Percentiles rank a stretch among this genome's conserved stretches.
Conservation (phyloP, 2,888 invertebrate species). For the Ypsolopha sequella region DNA sequence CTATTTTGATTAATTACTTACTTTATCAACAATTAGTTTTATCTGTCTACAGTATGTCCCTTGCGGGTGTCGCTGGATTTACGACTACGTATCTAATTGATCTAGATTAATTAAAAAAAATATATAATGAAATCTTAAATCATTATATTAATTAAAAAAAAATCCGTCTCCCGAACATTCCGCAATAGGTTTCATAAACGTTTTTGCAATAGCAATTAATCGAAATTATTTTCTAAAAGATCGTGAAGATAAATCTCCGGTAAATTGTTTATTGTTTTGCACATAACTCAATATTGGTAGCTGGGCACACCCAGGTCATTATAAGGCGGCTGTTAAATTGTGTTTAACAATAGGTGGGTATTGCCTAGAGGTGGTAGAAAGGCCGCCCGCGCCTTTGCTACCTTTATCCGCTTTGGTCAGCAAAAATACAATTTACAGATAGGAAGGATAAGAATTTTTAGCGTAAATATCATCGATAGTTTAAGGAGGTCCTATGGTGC, state of each 20-base stretch:
- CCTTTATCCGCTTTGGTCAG: too few species aligned
- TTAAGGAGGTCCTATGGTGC: too few species aligned
- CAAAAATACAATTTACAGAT: too few species aligned
- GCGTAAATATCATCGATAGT: too few species aligned
- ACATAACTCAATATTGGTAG: slow-evolving; percentile 21
- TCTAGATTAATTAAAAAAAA: neutral
- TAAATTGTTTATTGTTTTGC: slow-evolving; percentile 36
- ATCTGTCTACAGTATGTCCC: slow-evolving; percentile 1
- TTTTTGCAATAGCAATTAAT: slow-evolving; percentile 55
- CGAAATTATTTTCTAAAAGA: slow-evolving; percentile 37
- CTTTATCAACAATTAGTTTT: neutral
- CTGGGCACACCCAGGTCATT: slow-evolving; percentile 50
- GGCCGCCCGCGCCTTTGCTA: neutral
- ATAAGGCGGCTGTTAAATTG: slow-evolving; percentile 42
- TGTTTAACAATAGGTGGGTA: slow-evolving; percentile 45
- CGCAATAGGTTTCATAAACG: slow-evolving; percentile 20
- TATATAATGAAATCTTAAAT: neutral
- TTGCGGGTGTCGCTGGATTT: neutral
- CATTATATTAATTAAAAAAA: neutral
- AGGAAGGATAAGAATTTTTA: too few species aligned
- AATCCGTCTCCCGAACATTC: neutral
- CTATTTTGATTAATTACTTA: neutral
- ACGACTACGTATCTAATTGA: neutral
- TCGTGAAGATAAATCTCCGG: slow-evolving; percentile 32
- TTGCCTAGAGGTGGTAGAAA: neutral